Evolutionary conservation across 2,888 invertebrate species (phyloP).

Genomic region (Meghimatium bilineatum): DNA sequence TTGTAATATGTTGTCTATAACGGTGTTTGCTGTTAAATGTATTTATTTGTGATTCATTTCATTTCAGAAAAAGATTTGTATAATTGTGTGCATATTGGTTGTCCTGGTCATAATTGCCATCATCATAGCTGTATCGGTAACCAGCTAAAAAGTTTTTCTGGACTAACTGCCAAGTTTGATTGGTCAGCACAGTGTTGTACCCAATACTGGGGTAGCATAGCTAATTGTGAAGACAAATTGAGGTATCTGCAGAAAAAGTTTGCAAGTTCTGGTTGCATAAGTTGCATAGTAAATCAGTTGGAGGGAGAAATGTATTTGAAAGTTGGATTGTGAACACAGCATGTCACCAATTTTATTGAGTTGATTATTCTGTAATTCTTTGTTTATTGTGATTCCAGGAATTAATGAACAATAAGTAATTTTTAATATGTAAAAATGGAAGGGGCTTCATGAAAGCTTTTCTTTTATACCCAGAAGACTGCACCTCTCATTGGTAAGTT

Average conservation of each 20-base stretch:
- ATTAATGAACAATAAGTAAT: too few species aligned
- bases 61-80: constrained; percentile 77
- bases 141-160: neutral
- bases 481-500: too few species aligned
- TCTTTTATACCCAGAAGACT: too few species aligned
- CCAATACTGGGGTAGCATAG: neutral
- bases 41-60: constrained; percentile 57
- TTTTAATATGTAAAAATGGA: too few species aligned
- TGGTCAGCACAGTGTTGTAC: neutral
- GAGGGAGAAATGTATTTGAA: neutral
- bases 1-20: neutral
- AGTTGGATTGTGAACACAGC: too few species aligned
- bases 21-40: constrained; percentile 29
- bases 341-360: too few species aligned
- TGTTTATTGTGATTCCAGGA: too few species aligned
- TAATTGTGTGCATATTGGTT: constrained; percentile 73
- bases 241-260: neutral
- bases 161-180: neutral
- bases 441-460: too few species aligned
- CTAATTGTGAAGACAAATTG: neutral
- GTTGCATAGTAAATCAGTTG: neutral
- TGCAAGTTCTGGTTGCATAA: neutral
- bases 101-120: constrained; percentile 75
- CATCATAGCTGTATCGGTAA: constrained; percentile 73
- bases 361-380: too few species aligned